Base-by-base conservation (phyloP, 2,113 vertebrate genomes). In the Hemibates koningsi region DNA sequence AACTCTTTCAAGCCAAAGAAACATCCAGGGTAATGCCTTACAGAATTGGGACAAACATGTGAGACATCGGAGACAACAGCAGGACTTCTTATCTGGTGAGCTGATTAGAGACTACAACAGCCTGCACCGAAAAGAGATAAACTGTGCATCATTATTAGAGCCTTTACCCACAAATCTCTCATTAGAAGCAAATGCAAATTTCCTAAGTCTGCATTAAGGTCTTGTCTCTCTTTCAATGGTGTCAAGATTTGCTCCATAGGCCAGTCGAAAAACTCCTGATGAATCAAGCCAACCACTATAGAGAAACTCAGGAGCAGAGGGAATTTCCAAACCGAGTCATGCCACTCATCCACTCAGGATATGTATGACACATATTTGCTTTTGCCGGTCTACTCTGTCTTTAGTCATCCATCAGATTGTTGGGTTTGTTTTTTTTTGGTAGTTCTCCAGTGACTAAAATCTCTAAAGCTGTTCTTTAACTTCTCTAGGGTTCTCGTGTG, bases 1-100 rank as follows among this genome's bases (percentile, higher is more conserved):
- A 34, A 17, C 48, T n/a, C 13, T 71, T 9, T 82, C 85, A 63
- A 56, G 38, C 90, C 94, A 88, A 57, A 89, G 56, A 81, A 81
- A 90, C 16, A 66, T 68, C 16, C 96, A 97, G 89, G 92, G 95
- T 83, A 96, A 94, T 85, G 97, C 98, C 80, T 96, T 99, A 43
- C 93, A 93, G 81, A 97, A 98, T 84, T 99, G 98, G 98, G 59
- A 92, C n/a, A 89, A 29, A 78, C 95, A 98, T 78, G 95, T 98
- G 92, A 80, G 68, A 29, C 93, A 96, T 92, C 92, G 97, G 83
- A 97, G 94, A 87, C 95, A 84, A 54, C 97, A 98, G 91, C 97
- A 98, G 93, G 92, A 95, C 13, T 9, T 93, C 5, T 95, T 99
- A 80, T 97, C 97, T 4, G 92, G 98, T 99, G 89, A 97, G 97